Evolutionary conservation across 2,888 invertebrate genomes (phyloP).

Genomic region (Uloborus plumipes): DNA sequence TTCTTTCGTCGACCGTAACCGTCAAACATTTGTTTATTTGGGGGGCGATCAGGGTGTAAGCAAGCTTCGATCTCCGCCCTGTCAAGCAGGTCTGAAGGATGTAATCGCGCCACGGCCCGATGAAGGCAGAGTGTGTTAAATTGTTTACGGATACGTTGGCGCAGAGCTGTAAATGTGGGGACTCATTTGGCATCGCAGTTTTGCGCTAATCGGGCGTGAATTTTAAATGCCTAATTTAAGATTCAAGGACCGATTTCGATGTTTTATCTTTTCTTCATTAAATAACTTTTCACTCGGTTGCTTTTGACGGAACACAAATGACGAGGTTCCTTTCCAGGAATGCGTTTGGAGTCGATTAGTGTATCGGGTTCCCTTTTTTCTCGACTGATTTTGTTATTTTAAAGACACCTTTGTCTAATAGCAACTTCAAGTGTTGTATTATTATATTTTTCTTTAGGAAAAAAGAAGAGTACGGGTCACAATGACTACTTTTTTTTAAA

Average conservation of each 20-base stretch:
- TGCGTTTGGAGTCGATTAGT: too few relatives aligned
- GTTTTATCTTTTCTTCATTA: conserved; percentile 2
- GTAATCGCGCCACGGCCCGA: conserved; percentile 26
- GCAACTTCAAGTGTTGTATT: too few relatives aligned
- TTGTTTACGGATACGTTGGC: conserved; percentile 19
- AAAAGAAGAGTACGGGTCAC: too few relatives aligned
- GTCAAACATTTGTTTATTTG: conserved; percentile 36
- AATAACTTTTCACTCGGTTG: not conserved
- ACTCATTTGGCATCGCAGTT: conserved; percentile 34
- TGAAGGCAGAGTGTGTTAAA: conserved; percentile 7
- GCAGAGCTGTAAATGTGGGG: not conserved
- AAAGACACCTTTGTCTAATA: too few relatives aligned
- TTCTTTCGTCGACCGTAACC: conserved; percentile 15
- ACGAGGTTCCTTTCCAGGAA: too few relatives aligned
- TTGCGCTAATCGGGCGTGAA: conserved; percentile 47
- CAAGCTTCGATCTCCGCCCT: conserved; percentile 22
- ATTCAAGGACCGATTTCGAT: conserved; percentile 2
- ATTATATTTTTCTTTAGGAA: too few relatives aligned
- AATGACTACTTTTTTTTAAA: too few relatives aligned
- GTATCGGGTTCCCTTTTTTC: too few relatives aligned
- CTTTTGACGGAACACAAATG: too few relatives aligned
- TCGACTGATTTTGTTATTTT: too few relatives aligned
- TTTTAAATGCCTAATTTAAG: conserved; percentile 52
- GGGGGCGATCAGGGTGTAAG: not conserved
- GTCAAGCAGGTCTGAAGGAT: conserved; percentile 22